Conservation (phyloP, 1,140 invertebrate genomes). For the Magallana gigas region DNA sequence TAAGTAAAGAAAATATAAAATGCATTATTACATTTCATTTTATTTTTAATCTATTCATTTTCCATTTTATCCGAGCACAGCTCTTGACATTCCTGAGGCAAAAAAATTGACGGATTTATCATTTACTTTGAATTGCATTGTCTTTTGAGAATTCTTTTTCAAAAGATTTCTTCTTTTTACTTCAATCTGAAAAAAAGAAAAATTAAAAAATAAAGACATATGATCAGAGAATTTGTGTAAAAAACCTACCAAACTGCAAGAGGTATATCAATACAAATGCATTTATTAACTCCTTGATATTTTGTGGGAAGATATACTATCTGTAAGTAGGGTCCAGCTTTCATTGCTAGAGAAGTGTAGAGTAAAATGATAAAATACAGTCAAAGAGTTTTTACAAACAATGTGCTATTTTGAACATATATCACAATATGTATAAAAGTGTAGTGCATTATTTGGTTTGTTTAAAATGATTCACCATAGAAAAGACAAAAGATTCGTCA, state of each 20-base stretch:
- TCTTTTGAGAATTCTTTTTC: constrained; percentile 43
- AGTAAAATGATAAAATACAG: too few species aligned
- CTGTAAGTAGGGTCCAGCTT: too few species aligned
- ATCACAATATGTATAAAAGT: too few species aligned
- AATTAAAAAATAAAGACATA: not conserved
- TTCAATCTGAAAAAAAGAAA: constrained; percentile 56
- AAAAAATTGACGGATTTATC: constrained; percentile 63
- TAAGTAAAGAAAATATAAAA: not conserved
- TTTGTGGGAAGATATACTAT: too few species aligned
- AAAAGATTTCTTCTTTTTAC: constrained; percentile 25
- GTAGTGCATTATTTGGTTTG: too few species aligned
- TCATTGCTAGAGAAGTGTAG: too few species aligned
- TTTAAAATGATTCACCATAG: not conserved
- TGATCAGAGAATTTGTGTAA: too few species aligned
- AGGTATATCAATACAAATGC: too few species aligned
- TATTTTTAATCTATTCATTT: not conserved
- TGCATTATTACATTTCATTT: not conserved
- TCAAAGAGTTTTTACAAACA: too few species aligned
- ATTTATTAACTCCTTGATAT: too few species aligned
- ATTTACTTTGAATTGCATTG: constrained; percentile 58
- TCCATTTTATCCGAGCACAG: constrained; percentile 57
- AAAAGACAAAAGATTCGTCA: constrained; percentile 7
- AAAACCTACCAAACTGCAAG: too few species aligned
- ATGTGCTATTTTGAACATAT: too few species aligned
- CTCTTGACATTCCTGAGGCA: constrained; percentile 60